Conservation (phyloP, 2,797 vertebrate species). For the Sebastes hubbsi region DNA sequence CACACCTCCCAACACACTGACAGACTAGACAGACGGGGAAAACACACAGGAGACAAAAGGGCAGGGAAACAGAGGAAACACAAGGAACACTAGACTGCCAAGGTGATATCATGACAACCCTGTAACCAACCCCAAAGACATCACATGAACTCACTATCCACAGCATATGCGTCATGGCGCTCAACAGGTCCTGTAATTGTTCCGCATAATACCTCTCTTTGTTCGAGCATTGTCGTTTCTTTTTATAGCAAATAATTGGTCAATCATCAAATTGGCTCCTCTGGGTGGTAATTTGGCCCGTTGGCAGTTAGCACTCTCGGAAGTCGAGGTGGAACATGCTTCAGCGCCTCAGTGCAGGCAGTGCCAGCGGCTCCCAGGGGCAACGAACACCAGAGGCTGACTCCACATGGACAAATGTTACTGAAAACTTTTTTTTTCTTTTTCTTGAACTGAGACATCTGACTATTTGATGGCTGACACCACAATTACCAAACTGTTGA, state of each 20-base stretch:
- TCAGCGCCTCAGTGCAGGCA: neutral
- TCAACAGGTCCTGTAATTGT: conserved; percentile 17
- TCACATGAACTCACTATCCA: neutral
- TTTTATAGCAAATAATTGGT: conserved; percentile 27
- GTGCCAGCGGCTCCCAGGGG: conserved; percentile 33
- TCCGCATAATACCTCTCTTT: conserved; percentile 16
- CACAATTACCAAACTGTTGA: neutral
- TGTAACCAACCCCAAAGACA: neutral
- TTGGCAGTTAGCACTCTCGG: conserved; percentile 46
- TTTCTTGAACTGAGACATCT: neutral
- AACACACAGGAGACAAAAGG: no score
- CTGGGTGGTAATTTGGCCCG: conserved; percentile 53
- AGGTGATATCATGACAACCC: no score
- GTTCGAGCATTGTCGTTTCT: conserved; percentile 10
- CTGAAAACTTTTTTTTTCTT: neutral
- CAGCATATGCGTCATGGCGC: neutral
- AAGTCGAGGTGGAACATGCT: conserved; percentile 4
- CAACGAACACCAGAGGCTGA: neutral
- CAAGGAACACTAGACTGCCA: no score
- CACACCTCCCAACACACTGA: no score
- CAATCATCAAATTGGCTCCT: conserved; percentile 49
- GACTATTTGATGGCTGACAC: neutral
- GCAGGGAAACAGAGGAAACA: no score
- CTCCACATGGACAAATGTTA: neutral
- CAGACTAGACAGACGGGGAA: no score